Base-by-base conservation (phyloP, 2,888 invertebrate genomes). In the Parnassius smintheus region DNA sequence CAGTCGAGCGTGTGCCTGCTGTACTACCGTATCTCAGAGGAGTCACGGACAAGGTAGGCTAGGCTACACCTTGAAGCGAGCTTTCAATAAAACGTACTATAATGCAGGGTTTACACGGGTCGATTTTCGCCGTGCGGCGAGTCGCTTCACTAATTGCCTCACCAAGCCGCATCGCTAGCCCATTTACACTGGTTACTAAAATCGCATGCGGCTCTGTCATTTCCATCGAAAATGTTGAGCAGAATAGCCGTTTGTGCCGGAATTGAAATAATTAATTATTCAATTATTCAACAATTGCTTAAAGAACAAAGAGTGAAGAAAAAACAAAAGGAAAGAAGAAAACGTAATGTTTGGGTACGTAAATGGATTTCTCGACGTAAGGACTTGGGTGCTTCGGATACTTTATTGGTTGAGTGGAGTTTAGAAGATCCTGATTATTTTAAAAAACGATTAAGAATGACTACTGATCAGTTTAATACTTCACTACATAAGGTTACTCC, bases 391-490 rank as follows among this genome's bases (percentile, higher is more conserved):
- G n/a, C n/a, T n/a, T n/a, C n/a, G n/a, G n/a, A n/a, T n/a, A n/a
- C n/a, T n/a, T n/a, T n/a, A n/a, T n/a, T n/a, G n/a, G n/a, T n/a
- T n/a, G n/a, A n/a, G n/a, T n/a, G n/a, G n/a, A n/a, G n/a, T n/a
- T n/a, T n/a, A n/a, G n/a, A n/a, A n/a, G n/a, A n/a, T n/a, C n/a
- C n/a, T n/a, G n/a, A n/a, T n/a, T n/a, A n/a, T n/a, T n/a, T n/a
- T n/a, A n/a, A 7, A 71, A 72, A 73, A 70, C 71, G 67, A 68
- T 70, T 71, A 71, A 71, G 68, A 71, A 70, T 70, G 68, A 68
- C 72, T 68, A 70, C 70, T 59, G 69, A 71, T 67, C 72, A 72
- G 64, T 72, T 71, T 69, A 65, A 71, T 68, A 70, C 67, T 69
- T 72, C 69, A 71, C 70, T 70, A 68, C 71, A 68, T 69, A 67